Evolutionary conservation across 2,888 invertebrate species (phyloP), one percentile per base, ranked within the genome.

Genomic region (Lasioglossum oenotherae): DNA sequence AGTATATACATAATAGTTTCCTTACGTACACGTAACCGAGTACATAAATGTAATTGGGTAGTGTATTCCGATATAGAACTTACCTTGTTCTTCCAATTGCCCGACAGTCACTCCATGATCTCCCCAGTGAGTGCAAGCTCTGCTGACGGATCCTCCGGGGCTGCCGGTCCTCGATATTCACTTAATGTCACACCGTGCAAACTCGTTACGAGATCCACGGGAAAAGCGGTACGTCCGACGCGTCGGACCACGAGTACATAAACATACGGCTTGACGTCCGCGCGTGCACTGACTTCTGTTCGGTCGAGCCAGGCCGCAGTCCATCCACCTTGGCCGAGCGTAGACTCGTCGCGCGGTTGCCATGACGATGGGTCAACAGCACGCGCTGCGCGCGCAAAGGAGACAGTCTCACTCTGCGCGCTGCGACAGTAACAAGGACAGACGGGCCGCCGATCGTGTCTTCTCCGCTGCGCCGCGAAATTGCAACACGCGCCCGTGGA

Each of bases 231-330:
- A 86, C 80, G 72, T 74, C 85, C 75, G 74, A 64, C 19, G 31
- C 46, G 67, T 78, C 41, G 60, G 23, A 78, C 71, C 41, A 67
- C 44, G 12, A 35, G 46, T 35, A 89, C 90, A 91, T 89, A 90
- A 91, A 92, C 93, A 92, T 91, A 89, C 93, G 90, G 88, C 83
- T 86, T 82, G 93, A 92, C 92, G 94, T 94, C 93, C 92, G 93
- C 94, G 94, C 94, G 94, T 94, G 93, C 93, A 94, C 94, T 94
- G 94, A 93, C 92, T 92, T 91, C 92, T 92, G 91, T 92, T 89
- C 89, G 87, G 87, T 81, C 87, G 92, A 71, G 87, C 83, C 87
- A 88, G 78, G 73, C 84, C 88, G 88, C 88, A 90, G 87, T 91
- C 89, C 87, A 83, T 92, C 92, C 88, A 91, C 89, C 89, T 90